Conservation (phyloP, 2,797 vertebrate species). For the Falco biarmicus region DNA sequence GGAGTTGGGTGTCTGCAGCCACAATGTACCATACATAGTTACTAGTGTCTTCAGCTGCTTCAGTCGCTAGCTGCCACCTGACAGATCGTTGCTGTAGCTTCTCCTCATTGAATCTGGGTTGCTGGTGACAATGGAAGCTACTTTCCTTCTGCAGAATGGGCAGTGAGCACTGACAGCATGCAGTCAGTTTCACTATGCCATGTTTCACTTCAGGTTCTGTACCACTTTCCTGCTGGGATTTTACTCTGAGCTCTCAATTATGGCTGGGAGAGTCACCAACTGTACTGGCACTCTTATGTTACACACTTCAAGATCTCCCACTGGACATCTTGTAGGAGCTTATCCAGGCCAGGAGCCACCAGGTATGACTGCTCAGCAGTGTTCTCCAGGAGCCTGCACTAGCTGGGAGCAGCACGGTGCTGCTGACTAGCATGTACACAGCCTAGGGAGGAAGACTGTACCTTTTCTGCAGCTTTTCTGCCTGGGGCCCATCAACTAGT, state of each 20-base stretch:
- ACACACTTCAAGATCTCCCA: not conserved
- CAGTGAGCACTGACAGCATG: rapidly evolving
- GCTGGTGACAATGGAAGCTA: not conserved
- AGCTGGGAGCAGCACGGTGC: rapidly evolving
- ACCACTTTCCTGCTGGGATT: not conserved
- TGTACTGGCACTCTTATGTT: not conserved
- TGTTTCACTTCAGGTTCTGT: not conserved
- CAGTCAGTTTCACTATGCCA: not conserved
- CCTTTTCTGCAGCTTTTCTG: not conserved
- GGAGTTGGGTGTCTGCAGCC: not conserved
- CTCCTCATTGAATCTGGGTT: not conserved
- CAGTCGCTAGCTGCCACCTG: not conserved
- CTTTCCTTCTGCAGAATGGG: not conserved
- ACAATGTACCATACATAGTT: rapidly evolving
- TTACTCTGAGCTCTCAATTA: not conserved
- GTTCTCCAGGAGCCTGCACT: not conserved
- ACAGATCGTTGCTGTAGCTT: not conserved
- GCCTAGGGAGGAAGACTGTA: not conserved
- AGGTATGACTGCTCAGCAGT: not conserved
- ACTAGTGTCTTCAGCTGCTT: not conserved
- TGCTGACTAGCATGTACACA: not conserved
- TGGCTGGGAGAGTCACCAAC: not conserved
- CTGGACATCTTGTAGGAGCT: not conserved
- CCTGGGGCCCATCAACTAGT: not conserved
- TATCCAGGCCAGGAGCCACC: not conserved